Evolutionary conservation across 1,140 invertebrate genomes (phyloP), one percentile per base, ranked within the genome.

Genomic region (Patella vulgata): DNA sequence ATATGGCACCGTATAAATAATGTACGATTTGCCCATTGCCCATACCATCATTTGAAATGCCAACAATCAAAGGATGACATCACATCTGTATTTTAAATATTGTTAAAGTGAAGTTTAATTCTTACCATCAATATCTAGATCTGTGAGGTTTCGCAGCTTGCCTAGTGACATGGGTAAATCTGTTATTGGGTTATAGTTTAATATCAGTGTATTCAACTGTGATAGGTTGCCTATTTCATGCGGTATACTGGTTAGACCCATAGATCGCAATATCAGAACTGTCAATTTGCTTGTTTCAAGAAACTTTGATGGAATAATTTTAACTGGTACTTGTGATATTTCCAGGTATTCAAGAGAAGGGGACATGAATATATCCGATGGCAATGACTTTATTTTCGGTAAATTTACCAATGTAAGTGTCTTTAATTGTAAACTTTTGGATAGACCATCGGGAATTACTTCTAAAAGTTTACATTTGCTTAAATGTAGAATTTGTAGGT

Each of bases 111-210:
- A n/a, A n/a, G n/a, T n/a, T n/a, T n/a, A n/a, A n/a, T n/a, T n/a
- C 48, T 64, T 69, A 79, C 77, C 77, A 68, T 60, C 71, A 11
- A 79, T 19, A 28, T 59, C 61, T 2, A 79, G 66, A 8, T 55
- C 48, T 46, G 65, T 74, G 8, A 79, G 64, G 33, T 71, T 74
- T 27, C 43, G 57, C 19, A 79, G 59, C 8, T 65, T 43, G n/a
- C 50, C 46, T 9, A 79, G 48, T 33, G 63, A 58, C 14, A 71
- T 66, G 44, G 77, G 77, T 30, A 79, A 42, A 25, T 40, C 42
- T 19, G 58, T 64, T 14, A 79, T 55, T 6, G 69, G 67, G 39
- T 78, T 78, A 59, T 66, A 63, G 54, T 71, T 69, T 28, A 79
- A 51, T 30, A 73, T 58, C 11, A 79, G 51, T 12, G 65, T 47